phyloP scores from a whole-genome alignment of 2,113 vertebrate genomes.

The Thermophis baileyi region DNA sequence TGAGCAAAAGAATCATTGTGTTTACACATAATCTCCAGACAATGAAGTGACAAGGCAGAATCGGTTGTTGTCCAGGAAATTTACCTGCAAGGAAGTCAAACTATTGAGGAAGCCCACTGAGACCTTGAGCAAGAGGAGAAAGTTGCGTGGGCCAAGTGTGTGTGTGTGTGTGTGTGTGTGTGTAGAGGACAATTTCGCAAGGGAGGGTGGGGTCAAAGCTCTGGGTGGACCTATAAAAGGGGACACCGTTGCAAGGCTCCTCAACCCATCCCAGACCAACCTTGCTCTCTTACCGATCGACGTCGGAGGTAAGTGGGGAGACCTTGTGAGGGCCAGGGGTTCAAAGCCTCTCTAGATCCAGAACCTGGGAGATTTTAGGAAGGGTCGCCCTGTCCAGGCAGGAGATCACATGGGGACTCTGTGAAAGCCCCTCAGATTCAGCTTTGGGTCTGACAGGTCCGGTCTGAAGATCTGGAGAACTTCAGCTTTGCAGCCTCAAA shows the following conservation, averaged over 20 bases:
- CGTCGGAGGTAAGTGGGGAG: not conserved
- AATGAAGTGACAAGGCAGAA: not conserved
- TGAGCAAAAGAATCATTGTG: not conserved
- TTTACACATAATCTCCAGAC: not conserved
- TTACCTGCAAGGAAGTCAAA: not conserved
- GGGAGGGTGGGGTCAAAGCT: not conserved
- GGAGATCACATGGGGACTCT: not conserved
- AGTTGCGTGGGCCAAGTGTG: not conserved
- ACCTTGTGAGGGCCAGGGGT: not conserved
- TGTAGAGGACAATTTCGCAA: not conserved
- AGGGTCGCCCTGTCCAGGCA: not conserved
- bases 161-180: not conserved
- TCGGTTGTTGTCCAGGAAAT: not conserved
- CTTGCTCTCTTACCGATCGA: not conserved
- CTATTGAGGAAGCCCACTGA: not conserved
- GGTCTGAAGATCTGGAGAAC: not conserved
- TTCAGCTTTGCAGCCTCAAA: not conserved
- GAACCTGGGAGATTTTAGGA: not conserved
- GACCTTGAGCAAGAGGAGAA: not conserved
- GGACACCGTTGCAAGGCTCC: too few species aligned
- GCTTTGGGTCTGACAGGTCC: not conserved
- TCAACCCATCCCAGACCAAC: not conserved
- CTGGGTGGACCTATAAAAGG: not conserved
- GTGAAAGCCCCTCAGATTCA: not conserved
- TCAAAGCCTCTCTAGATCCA: not conserved